Percentiles rank a stretch among this genome's conserved stretches.
phyloP scores from a whole-genome alignment of 1,140 invertebrate species.

The Monomorium pharaonis region DNA sequence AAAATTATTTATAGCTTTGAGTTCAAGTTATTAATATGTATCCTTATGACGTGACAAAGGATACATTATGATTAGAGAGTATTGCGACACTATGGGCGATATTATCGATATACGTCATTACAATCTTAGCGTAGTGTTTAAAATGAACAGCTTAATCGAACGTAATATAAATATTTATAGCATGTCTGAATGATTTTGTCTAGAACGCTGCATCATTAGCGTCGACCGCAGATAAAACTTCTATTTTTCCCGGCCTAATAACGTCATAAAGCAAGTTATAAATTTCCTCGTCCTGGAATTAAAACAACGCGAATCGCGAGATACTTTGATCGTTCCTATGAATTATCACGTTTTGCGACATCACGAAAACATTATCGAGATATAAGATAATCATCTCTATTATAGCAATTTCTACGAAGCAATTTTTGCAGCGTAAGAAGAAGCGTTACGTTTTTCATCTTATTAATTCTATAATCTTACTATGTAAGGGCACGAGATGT shows the following conservation, averaged over 20 bases:
- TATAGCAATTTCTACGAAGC: not conserved
- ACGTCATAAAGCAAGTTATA: not conserved
- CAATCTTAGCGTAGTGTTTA: not conserved
- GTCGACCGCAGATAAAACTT: not conserved
- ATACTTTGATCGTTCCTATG: not conserved
- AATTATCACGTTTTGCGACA: not conserved
- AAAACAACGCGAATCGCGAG: not conserved
- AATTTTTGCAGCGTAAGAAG: not conserved
- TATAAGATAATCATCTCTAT: not conserved
- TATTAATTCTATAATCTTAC: not conserved
- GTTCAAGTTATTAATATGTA: not conserved
- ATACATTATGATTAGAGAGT: not conserved
- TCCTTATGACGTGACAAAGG: not conserved
- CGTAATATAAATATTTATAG: slow-evolving; percentile 24
- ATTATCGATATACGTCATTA: slow-evolving; percentile 4
- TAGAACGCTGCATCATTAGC: not conserved
- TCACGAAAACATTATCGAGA: not conserved
- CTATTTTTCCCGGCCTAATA: slow-evolving; percentile 16
- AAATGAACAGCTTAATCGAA: slow-evolving; percentile 10
- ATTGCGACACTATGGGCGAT: not conserved
- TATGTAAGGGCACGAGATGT: not conserved
- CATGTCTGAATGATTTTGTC: not conserved
- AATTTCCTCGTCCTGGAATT: slow-evolving; percentile 10
- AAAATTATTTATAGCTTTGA: not conserved
- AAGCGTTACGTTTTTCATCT: not conserved